These are phyloP conservation scores for Melipona beecheii DNA, from an alignment of 2,888 invertebrate genomes.

Conservation along the genomic window DNA sequence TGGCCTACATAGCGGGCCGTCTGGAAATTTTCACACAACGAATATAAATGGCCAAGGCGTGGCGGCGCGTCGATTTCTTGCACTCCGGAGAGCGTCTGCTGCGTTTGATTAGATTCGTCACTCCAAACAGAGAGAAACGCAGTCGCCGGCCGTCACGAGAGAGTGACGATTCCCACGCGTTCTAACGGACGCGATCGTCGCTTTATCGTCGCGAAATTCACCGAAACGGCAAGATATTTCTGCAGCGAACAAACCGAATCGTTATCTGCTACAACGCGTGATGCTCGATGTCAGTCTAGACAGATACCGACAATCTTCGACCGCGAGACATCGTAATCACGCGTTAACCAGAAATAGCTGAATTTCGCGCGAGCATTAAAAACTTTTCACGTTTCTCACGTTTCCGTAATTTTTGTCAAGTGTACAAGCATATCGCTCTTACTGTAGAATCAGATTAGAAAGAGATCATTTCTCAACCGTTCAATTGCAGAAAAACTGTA, in stretches of 20 bases:
- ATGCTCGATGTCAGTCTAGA: conserved; percentile 32
- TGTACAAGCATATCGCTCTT: too few relatives aligned
- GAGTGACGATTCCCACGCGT: neutral
- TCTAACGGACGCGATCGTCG: conserved; percentile 25
- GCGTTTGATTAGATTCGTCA: conserved; percentile 30
- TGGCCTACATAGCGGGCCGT: conserved; percentile 27
- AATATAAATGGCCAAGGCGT: conserved; percentile 32
- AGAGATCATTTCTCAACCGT: too few relatives aligned
- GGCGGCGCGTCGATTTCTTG: conserved; percentile 13
- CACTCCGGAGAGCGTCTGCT: neutral
- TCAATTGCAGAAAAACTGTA: too few relatives aligned
- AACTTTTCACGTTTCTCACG: too few relatives aligned
- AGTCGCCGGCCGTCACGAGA: neutral
- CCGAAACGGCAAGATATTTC: conserved; percentile 35
- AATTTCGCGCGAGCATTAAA: neutral
- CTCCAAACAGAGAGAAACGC: conserved; percentile 1
- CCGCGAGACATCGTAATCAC: neutral
- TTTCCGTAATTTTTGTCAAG: too few relatives aligned
- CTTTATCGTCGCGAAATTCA: conserved; percentile 29
- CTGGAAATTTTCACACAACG: conserved; percentile 42
- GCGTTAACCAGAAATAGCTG: neutral
- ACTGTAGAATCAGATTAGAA: too few relatives aligned
- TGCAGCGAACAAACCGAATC: conserved; percentile 7
- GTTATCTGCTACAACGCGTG: conserved; percentile 41
- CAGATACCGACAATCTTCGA: conserved; percentile 8